Percentiles rank a stretch among this genome's conserved stretches.
Evolutionary conservation across 2,888 invertebrate genomes (phyloP).

Genomic region (Nephrocerus scutellatus): DNA sequence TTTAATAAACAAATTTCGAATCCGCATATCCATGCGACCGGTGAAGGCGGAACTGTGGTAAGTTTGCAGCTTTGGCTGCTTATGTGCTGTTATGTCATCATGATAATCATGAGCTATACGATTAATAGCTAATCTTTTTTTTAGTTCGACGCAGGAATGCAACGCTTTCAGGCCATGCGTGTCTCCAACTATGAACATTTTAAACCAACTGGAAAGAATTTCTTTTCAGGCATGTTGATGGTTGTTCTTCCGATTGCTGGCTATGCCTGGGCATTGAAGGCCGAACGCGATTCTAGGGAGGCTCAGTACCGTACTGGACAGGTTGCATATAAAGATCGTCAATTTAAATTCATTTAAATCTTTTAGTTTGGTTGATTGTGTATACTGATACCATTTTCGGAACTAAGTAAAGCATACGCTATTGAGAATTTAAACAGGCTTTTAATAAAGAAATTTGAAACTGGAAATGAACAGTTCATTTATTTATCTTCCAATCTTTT

Average conservation of each 20-base stretch:
- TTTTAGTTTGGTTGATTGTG: not conserved
- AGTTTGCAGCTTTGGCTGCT: conserved; percentile 44
- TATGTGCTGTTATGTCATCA: conserved; percentile 43
- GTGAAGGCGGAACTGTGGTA: conserved; percentile 65
- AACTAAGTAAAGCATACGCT: conserved; percentile 2
- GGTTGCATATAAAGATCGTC: conserved; percentile 67
- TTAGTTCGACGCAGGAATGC: conserved; percentile 75
- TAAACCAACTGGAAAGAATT: conserved; percentile 56
- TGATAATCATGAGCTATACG: not conserved
- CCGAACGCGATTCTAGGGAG: conserved; percentile 53
- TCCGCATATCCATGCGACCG: conserved; percentile 62
- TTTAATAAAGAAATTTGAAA: conserved; percentile 3
- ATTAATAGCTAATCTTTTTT: conserved; percentile 35
- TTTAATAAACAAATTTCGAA: conserved; percentile 64
- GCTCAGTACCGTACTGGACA: conserved; percentile 60
- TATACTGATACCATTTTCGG: conserved; percentile 1
- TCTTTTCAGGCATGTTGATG: conserved; percentile 50
- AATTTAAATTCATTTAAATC: conserved; percentile 59
- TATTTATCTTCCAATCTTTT: conserved; percentile 85
- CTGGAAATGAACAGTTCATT: conserved; percentile 26
- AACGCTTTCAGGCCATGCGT: conserved; percentile 67
- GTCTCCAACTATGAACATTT: conserved; percentile 60
- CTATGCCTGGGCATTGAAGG: conserved; percentile 52
- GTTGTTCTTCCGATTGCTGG: conserved; percentile 54
- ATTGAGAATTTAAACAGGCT: conserved; percentile 1